Conservation (phyloP, 1,140 invertebrate species). For the Oedothorax gibbosus region DNA sequence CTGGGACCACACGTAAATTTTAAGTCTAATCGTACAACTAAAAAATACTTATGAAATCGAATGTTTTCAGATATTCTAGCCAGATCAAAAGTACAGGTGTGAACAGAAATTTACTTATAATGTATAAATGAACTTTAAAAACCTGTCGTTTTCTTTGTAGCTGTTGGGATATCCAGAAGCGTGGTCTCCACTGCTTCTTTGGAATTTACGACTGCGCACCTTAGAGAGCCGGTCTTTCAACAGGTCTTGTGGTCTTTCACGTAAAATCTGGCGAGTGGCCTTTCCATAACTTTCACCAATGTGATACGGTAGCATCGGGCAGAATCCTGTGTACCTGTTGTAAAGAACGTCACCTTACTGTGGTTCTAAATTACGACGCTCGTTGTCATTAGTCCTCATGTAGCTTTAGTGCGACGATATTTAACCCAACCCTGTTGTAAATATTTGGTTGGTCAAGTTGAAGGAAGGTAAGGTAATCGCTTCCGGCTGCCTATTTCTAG, state of each 20-base stretch:
- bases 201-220: not conserved
- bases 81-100: no score
- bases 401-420: not conserved
- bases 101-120: no score
- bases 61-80: no score
- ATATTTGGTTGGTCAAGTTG: no score
- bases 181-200: not conserved
- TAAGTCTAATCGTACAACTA: no score
- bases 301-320: slow-evolving; percentile 12
- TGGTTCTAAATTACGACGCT: not conserved
- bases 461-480: no score
- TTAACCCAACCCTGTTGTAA: not conserved
- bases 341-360: not conserved
- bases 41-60: no score
- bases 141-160: not conserved
- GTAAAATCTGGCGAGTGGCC: slow-evolving; percentile 15
- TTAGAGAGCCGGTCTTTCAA: slow-evolving; percentile 15
- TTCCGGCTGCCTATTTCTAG: no score
- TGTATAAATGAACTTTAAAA: no score
- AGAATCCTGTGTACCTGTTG: slow-evolving; percentile 36
- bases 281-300: slow-evolving; percentile 27
- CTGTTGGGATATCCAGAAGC: not conserved
- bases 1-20: no score
- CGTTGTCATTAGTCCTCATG: not conserved
- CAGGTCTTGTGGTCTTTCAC: not conserved